Percentiles rank a stretch among this genome's conserved stretches.
phyloP scores from a whole-genome alignment of 2,113 vertebrate genomes.

The Microcebus griseorufus region DNA sequence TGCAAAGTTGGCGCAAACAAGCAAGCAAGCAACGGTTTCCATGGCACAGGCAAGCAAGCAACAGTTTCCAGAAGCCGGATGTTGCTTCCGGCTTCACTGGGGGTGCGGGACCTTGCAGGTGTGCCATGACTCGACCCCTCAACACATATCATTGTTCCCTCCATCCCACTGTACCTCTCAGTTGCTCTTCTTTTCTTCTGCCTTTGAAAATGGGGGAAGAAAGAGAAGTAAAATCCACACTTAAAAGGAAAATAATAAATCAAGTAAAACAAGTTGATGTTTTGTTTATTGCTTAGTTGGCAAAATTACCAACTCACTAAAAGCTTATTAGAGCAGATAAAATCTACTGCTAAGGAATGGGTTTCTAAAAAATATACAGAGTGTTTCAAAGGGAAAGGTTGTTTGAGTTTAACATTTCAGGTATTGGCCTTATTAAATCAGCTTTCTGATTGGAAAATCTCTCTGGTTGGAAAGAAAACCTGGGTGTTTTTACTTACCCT shows the following conservation, averaged over 20 bases:
- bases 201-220: background rate
- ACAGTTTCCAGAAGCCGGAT: too few relatives aligned
- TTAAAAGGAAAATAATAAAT: background rate
- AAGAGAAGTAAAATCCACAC: background rate
- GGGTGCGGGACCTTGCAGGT: too few relatives aligned
- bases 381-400: background rate
- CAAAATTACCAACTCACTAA: background rate
- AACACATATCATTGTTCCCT: background rate
- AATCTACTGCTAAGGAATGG: background rate
- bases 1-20: too few relatives aligned
- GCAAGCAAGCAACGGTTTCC: too few relatives aligned
- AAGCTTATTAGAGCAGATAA: background rate
- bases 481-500: background rate
- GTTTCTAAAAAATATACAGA: background rate
- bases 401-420: background rate
- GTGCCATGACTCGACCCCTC: too few relatives aligned
- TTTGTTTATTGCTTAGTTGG: background rate
- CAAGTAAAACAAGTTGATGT: background rate
- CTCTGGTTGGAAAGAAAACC: background rate
- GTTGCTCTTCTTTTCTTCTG: background rate
- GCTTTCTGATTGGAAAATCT: background rate
- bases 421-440: background rate
- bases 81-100: too few relatives aligned
- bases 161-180: accelerated
- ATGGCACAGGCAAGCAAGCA: too few relatives aligned